Percentiles rank a stretch among this genome's conserved stretches.
Evolutionary conservation across 2,888 invertebrate genomes (phyloP).

Genomic region (Gortyna flavago): DNA sequence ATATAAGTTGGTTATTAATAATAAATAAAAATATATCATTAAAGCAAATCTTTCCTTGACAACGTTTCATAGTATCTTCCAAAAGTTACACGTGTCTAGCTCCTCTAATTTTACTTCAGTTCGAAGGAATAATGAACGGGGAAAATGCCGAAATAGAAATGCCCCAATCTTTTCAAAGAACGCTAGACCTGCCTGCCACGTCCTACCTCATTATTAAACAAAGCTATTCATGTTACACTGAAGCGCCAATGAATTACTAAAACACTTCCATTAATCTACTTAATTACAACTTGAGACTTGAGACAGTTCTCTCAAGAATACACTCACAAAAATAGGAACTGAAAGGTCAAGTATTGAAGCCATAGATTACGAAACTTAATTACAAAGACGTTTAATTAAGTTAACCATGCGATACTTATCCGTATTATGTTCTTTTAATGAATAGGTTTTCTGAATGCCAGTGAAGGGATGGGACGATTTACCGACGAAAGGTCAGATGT

Average conservation of each 20-base stretch:
- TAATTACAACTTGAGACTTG: constrained; percentile 39
- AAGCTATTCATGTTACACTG: constrained; percentile 58
- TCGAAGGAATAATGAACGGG: constrained; percentile 24
- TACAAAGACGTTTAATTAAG: constrained; percentile 59
- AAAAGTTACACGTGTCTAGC: neutral
- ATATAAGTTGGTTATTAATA: too few species aligned
- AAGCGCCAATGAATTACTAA: constrained; percentile 54
- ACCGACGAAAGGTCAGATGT: constrained; percentile 69
- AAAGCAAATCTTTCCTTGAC: constrained; percentile 4
- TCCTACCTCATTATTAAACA: constrained; percentile 55
- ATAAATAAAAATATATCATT: constrained; percentile 4
- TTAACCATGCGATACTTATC: constrained; percentile 36
- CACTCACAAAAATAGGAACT: constrained; percentile 27
- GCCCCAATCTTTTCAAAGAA: constrained; percentile 42
- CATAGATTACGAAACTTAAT: constrained; percentile 48
- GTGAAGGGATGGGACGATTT: constrained; percentile 58
- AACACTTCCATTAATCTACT: constrained; percentile 54
- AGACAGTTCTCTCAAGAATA: constrained; percentile 43
- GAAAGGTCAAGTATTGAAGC: constrained; percentile 30
- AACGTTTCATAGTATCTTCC: constrained; percentile 17
- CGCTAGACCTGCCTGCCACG: constrained; percentile 45
- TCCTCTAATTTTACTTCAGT: constrained; percentile 27
- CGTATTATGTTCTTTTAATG: constrained; percentile 44
- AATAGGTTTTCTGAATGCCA: constrained; percentile 53
- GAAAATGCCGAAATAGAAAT: constrained; percentile 38